A percentile compares a stretch with the other conserved stretches of the same genome.
Conservation (phyloP, 2,113 vertebrate species). For the Romanogobio albipinnatus region DNA sequence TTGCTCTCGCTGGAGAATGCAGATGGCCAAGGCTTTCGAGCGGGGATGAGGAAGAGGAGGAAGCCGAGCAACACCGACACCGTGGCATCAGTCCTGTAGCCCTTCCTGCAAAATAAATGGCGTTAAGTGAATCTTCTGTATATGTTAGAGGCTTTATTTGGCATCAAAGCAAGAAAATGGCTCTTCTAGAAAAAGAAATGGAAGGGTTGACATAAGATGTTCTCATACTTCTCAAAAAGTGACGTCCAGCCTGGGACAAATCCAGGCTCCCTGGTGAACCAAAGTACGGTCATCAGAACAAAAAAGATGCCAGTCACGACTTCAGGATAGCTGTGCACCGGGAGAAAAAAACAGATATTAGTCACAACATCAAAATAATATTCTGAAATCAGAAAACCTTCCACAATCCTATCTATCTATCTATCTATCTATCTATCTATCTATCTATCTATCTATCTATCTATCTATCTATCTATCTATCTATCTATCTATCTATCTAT, state of each 20-base stretch:
- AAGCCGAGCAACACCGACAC: slow-evolving; percentile 95
- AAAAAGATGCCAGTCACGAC: slow-evolving; percentile 96
- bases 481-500: too few species aligned
- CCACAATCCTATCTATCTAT: too few species aligned
- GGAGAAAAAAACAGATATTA: slow-evolving; percentile 10
- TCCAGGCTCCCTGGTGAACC: slow-evolving; percentile 97
- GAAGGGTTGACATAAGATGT: background rate
- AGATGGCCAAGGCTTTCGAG: slow-evolving; percentile 83
- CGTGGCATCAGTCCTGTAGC: slow-evolving; percentile 95
- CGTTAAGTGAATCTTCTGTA: background rate
- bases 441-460: too few species aligned
- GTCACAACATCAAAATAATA: background rate
- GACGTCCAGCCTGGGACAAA: slow-evolving; percentile 98
- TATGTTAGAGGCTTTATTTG: background rate
- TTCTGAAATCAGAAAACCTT: background rate
- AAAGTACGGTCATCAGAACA: slow-evolving; percentile 94
- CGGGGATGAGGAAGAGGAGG: slow-evolving; percentile 95
- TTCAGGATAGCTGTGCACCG: slow-evolving; percentile 86
- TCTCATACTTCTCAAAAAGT: slow-evolving; percentile 90
- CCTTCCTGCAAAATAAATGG: slow-evolving; percentile 80
- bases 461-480: too few species aligned
- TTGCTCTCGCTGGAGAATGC: slow-evolving; percentile 71
- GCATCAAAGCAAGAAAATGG: background rate
- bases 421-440: too few species aligned
- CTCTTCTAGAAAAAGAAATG: background rate